Conservation (phyloP, 2,888 invertebrate genomes). For the Aporophyla nigra region DNA sequence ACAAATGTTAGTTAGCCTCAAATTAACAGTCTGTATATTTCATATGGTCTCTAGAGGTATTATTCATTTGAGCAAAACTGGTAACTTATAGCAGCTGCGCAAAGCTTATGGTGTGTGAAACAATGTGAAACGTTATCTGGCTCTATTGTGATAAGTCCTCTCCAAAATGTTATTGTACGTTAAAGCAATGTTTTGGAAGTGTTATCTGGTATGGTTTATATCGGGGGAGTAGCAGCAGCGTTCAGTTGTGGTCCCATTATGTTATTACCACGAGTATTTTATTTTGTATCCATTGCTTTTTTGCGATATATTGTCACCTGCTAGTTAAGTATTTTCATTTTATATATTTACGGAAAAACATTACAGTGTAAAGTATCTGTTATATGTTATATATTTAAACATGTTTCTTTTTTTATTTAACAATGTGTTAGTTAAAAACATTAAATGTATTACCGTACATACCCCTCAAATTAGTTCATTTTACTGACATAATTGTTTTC, state of each 20-base stretch:
- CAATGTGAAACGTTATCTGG: conserved; percentile 59
- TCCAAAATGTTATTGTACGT: conserved; percentile 60
- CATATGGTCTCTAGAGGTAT: conserved; percentile 26
- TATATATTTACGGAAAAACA: no score
- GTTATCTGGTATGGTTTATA: conserved; percentile 52
- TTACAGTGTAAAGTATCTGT: no score
- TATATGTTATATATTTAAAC: no score
- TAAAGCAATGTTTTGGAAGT: conserved; percentile 62
- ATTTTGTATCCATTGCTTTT: not conserved
- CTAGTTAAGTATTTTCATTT: no score
- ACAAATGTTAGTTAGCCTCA: conserved; percentile 20
- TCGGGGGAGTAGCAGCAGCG: conserved; percentile 16
- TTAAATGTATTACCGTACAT: no score
- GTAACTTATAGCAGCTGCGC: conserved; percentile 51
- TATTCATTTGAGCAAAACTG: conserved; percentile 56
- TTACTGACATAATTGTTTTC: not conserved
- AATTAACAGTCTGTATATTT: conserved; percentile 12
- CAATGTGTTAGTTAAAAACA: not conserved
- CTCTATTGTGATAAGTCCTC: conserved; percentile 61
- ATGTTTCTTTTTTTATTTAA: not conserved
- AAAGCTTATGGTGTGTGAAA: conserved; percentile 56
- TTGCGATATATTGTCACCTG: no score
- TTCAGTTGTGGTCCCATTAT: conserved; percentile 14
- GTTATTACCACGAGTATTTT: conserved; percentile 14
- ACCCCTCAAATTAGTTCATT: no score